Percentiles rank a stretch among this genome's conserved stretches.
phyloP scores from a whole-genome alignment of 2,888 invertebrate genomes.

The Falcaria lacertinaria region DNA sequence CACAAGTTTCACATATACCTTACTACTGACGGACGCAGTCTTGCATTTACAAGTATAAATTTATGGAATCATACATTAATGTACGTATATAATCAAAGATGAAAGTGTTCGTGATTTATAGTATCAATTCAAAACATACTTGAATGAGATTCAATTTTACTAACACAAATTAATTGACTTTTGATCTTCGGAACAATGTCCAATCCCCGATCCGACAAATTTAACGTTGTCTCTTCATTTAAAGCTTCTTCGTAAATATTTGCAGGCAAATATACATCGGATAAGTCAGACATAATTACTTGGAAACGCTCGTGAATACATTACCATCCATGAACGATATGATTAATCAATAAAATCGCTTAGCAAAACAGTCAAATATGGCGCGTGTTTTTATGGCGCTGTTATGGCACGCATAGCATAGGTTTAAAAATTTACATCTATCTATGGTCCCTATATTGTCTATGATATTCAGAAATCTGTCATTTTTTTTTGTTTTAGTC shows the following conservation, averaged over 20 bases:
- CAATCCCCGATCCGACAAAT: conserved; percentile 48
- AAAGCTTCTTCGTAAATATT: conserved; percentile 56
- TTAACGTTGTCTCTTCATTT: conserved; percentile 43
- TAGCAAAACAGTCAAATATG: conserved; percentile 26
- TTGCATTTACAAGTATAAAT: too few species aligned
- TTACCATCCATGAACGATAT: conserved; percentile 1
- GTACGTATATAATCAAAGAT: too few species aligned
- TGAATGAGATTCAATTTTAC: conserved; percentile 22
- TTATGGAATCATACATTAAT: too few species aligned
- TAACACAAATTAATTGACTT: conserved; percentile 45
- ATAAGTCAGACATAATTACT: conserved; percentile 37
- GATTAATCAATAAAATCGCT: conserved; percentile 43
- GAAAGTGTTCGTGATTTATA: too few species aligned
- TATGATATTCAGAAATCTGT: too few species aligned
- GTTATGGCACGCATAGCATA: background rate
- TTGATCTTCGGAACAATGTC: conserved; percentile 39
- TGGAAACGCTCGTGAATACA: background rate
- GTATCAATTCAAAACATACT: too few species aligned
- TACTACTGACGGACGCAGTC: too few species aligned
- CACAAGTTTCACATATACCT: too few species aligned
- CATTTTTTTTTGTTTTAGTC: too few species aligned
- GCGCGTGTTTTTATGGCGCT: conserved; percentile 15
- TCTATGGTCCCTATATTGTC: too few species aligned
- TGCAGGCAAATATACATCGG: conserved; percentile 14
- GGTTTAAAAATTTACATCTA: too few species aligned